Base-by-base conservation (phyloP, 2,113 vertebrate species). In the Charadrius vociferus region DNA sequence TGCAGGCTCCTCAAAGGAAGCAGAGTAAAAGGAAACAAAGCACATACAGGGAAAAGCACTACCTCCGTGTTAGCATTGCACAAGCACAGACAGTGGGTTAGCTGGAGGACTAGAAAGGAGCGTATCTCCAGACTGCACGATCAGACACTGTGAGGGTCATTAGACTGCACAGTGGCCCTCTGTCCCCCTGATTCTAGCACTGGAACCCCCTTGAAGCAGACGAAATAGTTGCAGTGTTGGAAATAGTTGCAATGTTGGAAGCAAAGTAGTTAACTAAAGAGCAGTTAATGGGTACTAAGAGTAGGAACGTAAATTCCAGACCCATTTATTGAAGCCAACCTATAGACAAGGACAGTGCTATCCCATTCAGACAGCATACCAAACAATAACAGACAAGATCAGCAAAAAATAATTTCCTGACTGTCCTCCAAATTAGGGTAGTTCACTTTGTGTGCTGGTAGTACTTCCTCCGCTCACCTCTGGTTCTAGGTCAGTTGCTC, bases 191-290 rank as follows among this genome's bases (percentile, higher is more conserved):
- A 66, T 24, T 74, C 43, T 62, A 71, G 6, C 34, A 43, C 1
- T 14, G 2, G 34, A 53, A 6, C 0, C 13, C 2, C n/a, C 36
- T 22, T 37, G 23, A 86, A 75, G 80, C 0, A 72, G 7, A 32
- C 36, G 1, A 63, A 75, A 49, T 39, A 45, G 27, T 49, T 63
- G 52, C 45, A 32, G 5, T 29, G 32, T 14, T 22, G 5, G 26
- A 88, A 86, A 49, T 39, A 45, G 27, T 49, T 63, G 52, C 45
- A 32, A 5, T 29, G 32, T 14, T 22, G 5, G 26, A 88, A 86
- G 34, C 58, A 80, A 71, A 58, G 27, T 30, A 59, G 15, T 23
- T 61, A 62, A 82, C 3, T 34, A 27, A 56, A 8, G 41, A 61
- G 21, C 16, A 52, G 23, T 71, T 30, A 84, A 26, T 0, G 8